Evolutionary conservation across 2,888 invertebrate genomes (phyloP), one percentile per base, ranked within the genome.

Genomic region (Chromoteleia sp.): DNA sequence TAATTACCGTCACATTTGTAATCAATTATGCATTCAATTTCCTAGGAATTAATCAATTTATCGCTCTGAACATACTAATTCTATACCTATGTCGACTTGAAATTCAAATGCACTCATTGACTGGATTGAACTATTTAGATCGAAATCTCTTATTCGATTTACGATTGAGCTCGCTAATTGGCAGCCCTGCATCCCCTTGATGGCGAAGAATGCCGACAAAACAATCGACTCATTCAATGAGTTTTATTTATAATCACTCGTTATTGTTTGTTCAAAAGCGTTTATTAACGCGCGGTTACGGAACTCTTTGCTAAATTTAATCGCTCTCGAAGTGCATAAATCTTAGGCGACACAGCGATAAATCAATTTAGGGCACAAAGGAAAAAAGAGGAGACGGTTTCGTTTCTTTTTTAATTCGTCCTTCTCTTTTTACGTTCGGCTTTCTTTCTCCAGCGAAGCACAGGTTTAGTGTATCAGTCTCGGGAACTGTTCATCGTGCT

Each of bases 331-430:
- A 83, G 81, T 82, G 78, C 85, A 87, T 86, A 86, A 87, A 87
- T 87, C 82, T 73, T 58, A 59, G 80, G 81, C 67, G 85, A 84
- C 83, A 77, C 76, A 48, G 52, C 81, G 77, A 86, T 87, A 86
- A 87, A 87, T 87, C 85, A 87, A 85, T 85, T 87, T 86, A 85
- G 65, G 83, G 82, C 83, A 78, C 30, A 10, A 21, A 39, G 30
- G 15, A 54, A 59, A 41, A 41, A 10, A n/a, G n/a, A 14, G 25
- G 14, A 14, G 12, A 39, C 2, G 4, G 14, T 14, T 2, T 12
- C 3, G 14, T 39, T 39, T 14, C 12, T 39, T 14, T 1, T 67
- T 81, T 82, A 79, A 82, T 58, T 71, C 63, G 81, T 83, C 81
- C 74, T 56, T 82, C 59, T 58, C 41, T 52, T 52, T 70, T 61